Evolutionary conservation across 2,888 invertebrate species (phyloP).

Genomic region (Napeogenes inachia): DNA sequence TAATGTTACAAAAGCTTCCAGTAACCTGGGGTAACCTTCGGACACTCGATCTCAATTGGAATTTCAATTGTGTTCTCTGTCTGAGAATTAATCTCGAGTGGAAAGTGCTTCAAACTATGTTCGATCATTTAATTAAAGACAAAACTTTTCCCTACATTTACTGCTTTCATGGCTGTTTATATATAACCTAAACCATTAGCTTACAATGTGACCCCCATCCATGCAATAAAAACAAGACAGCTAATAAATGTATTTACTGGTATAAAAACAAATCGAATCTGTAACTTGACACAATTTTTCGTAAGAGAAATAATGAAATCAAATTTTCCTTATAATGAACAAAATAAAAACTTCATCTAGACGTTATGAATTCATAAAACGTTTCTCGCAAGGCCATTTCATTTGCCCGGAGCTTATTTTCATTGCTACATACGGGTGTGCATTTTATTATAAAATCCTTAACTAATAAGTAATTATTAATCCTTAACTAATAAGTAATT

Average conservation of each 20-base stretch:
- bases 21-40: constrained; percentile 13
- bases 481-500: too few relatives aligned
- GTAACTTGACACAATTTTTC: constrained; percentile 24
- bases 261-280: constrained; percentile 16
- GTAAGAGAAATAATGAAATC: constrained; percentile 45
- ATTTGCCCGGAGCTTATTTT: constrained; percentile 52
- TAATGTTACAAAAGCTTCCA: constrained; percentile 26
- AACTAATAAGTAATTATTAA: too few relatives aligned
- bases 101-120: constrained; percentile 5
- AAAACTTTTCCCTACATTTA: too few relatives aligned
- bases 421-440: constrained; percentile 35
- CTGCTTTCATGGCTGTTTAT: too few relatives aligned
- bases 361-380: constrained; percentile 64
- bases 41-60: constrained; percentile 22
- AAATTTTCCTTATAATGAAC: constrained; percentile 51
- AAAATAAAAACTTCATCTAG: constrained; percentile 59
- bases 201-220: constrained; percentile 18
- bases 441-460: constrained; percentile 11
- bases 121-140: too few relatives aligned
- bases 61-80: constrained; percentile 22
- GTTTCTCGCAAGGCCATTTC: constrained; percentile 48
- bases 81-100: constrained; percentile 19
- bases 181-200: too few relatives aligned
- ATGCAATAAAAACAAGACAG: constrained; percentile 31
- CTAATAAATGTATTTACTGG: constrained; percentile 14